Percentiles rank a stretch among this genome's conserved stretches.
These are phyloP conservation scores for Etheostoma nigrum DNA, from an alignment of 2,797 vertebrate genomes.

Conservation along the genomic window DNA sequence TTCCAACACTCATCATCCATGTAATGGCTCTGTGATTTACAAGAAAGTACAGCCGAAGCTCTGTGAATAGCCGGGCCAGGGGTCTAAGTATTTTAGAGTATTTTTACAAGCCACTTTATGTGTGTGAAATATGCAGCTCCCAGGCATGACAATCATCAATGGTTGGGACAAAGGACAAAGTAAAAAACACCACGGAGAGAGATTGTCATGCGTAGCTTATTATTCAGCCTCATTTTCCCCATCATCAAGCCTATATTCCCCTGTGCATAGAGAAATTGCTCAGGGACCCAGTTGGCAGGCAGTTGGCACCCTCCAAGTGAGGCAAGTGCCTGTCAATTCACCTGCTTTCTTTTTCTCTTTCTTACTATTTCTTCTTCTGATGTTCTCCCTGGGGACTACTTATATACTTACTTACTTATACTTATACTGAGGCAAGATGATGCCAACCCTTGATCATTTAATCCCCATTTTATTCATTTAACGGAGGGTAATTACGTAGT, in stretches of 20 bases:
- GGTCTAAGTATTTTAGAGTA: constrained; percentile 17
- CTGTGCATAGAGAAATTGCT: constrained; percentile 45
- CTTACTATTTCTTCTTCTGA: constrained; percentile 25
- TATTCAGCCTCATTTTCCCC: constrained; percentile 53
- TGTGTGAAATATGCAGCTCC: constrained; percentile 23
- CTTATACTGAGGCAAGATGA: constrained; percentile 17
- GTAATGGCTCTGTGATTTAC: constrained; percentile 69
- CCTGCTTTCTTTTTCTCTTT: constrained; percentile 37
- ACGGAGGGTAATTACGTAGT: constrained; percentile 38
- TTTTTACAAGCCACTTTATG: constrained; percentile 52
- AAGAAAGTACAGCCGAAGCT: constrained; percentile 44
- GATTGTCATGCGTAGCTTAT: constrained; percentile 34
- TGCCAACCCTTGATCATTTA: constrained; percentile 17
- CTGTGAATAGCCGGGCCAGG: constrained; percentile 16
- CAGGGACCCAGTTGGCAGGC: constrained; percentile 27
- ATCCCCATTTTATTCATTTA: constrained; percentile 13
- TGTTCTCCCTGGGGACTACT: constrained; percentile 18
- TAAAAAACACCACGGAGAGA: constrained; percentile 24
- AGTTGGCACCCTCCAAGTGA: constrained; percentile 50
- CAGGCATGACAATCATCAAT: constrained; percentile 24
- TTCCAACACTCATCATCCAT: constrained; percentile 41
- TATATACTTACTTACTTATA: background rate
- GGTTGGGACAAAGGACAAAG: constrained; percentile 28
- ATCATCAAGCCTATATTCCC: constrained; percentile 60
- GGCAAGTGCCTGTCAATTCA: constrained; percentile 37